These are phyloP conservation scores for Mechanitis messenoides DNA, from an alignment of 2,888 invertebrate species.

Conservation along the genomic window DNA sequence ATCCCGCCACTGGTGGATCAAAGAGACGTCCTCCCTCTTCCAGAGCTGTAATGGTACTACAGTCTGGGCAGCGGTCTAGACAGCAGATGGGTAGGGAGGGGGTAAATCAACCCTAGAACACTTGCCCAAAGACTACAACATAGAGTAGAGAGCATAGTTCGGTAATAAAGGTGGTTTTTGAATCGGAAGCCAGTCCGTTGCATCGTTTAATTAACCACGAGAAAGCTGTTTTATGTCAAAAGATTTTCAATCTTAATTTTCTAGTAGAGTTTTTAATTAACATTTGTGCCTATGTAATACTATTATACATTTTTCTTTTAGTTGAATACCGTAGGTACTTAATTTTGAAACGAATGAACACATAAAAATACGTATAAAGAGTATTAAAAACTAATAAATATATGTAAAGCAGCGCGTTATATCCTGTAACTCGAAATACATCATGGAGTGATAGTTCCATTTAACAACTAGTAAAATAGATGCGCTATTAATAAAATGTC, in stretches of 20 bases:
- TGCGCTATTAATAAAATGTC: conserved; percentile 61
- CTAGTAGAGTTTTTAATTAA: too few relatives aligned
- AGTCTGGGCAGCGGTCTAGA: conserved; percentile 58
- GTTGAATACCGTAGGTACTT: too few relatives aligned
- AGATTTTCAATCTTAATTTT: too few relatives aligned
- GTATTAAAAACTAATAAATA: not conserved
- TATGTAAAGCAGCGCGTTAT: not conserved
- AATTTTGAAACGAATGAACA: too few relatives aligned
- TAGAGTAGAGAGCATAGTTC: conserved; percentile 47
- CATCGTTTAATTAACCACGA: conserved; percentile 25
- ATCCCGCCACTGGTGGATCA: conserved; percentile 48
- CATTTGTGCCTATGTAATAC: too few relatives aligned
- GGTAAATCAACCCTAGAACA: conserved; percentile 56
- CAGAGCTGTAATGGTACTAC: conserved; percentile 51
- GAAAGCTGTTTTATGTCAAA: too few relatives aligned
- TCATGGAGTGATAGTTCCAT: conserved; percentile 7
- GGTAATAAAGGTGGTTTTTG: conserved; percentile 45
- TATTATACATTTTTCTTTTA: too few relatives aligned
- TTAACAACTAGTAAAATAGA: conserved; percentile 36
- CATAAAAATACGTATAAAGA: not conserved
- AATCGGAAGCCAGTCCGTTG: conserved; percentile 33
- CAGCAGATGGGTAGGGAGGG: conserved; percentile 42
- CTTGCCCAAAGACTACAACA: conserved; percentile 39
- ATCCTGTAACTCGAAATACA: not conserved
- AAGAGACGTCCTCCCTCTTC: conserved; percentile 43